phyloP scores from a whole-genome alignment of 2,888 invertebrate species.

The Polydrusus tereticollis region DNA sequence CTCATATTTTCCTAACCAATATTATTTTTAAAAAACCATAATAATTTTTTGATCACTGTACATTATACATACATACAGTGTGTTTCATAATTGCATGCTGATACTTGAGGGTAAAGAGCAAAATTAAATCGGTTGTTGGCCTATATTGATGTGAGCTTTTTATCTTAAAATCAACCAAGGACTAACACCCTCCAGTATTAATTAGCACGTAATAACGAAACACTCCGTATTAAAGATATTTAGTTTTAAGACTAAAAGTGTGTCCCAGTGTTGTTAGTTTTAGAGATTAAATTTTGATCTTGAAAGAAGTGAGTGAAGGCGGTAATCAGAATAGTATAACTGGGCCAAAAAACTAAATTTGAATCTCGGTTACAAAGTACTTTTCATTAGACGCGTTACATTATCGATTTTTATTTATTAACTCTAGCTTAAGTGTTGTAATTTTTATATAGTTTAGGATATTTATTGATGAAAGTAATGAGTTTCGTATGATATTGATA shows the following conservation, averaged over 20 bases:
- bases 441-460: slow-evolving; percentile 43
- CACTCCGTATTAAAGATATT: neutral
- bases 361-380: slow-evolving; percentile 57
- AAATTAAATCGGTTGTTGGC: too few relatives aligned
- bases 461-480: slow-evolving; percentile 41
- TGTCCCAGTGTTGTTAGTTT: too few relatives aligned
- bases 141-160: too few relatives aligned
- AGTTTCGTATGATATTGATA: slow-evolving; percentile 13
- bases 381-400: slow-evolving; percentile 46
- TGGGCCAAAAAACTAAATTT: slow-evolving; percentile 48
- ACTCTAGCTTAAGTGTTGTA: slow-evolving; percentile 46
- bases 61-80: too few relatives aligned
- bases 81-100: too few relatives aligned
- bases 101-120: too few relatives aligned
- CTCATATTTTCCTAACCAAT: too few relatives aligned
- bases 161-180: too few relatives aligned
- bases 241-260: neutral
- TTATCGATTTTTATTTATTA: slow-evolving; percentile 47
- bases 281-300: neutral
- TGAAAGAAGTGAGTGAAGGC: neutral
- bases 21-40: too few relatives aligned
- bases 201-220: too few relatives aligned
- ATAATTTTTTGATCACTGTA: too few relatives aligned
- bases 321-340: slow-evolving; percentile 32
- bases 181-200: too few relatives aligned